Evolutionary conservation across 2,888 invertebrate species (phyloP), one percentile per base, ranked within the genome.

Genomic region (Acronicta aceris): DNA sequence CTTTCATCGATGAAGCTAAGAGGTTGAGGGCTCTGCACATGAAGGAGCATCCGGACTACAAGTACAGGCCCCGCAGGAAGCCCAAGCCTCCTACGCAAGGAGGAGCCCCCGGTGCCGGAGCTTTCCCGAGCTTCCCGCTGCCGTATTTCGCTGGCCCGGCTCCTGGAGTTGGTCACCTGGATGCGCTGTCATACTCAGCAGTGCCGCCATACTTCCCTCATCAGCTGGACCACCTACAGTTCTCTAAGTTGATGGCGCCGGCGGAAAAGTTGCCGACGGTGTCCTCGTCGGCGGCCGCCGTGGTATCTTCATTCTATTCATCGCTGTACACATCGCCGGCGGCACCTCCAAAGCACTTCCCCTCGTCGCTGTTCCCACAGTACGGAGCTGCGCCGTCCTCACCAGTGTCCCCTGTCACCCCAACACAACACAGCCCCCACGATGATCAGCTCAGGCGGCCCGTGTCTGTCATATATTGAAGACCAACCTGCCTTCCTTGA

Each of bases 1-100:
- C 98, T 1, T 99, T 98, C 91, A 98, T 99, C 78, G 99, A 99
- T 86, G 98, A 99, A 90, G 98, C 99, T 0, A 99, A 99, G 88
- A 95, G 98, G 42, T 92, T 99, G 65, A 95, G 99, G 8, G 97
- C 97, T 0, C 91, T 97, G 82, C 98, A 98, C 95, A 98, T 98
- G 97, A 97, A 97, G 91, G 97, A 98, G 84, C 98, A 98, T 85
- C 98, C 98, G 0, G 98, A 98, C 85, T 98, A 98, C 94, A 98
- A 98, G 90, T 98, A 98, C 95, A 94, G 98, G 57, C 98, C 98
- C 61, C 95, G 97, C 74, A 96, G 98, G 89, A 98, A 98, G 93
- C 97, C 97, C 54, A 98, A 98, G 89, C 96, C 97, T 5, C 96
- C 97, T 0, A 92, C 96, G 8, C 91, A 95, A 9, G 94, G 93